Conservation (phyloP, 2,113 vertebrate genomes). For the Galemys pyrenaicus region DNA sequence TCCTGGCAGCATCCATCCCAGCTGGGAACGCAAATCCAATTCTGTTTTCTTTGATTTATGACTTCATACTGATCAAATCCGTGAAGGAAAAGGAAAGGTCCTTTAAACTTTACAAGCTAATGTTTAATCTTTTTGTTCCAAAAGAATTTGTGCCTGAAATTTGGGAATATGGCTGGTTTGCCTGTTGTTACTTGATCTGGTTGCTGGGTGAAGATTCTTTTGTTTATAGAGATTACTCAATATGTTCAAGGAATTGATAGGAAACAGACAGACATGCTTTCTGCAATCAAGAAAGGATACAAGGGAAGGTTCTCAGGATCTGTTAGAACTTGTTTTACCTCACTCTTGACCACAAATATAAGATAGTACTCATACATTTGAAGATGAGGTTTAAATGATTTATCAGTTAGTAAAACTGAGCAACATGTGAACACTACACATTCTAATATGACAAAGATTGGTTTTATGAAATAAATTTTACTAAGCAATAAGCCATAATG, state of each 20-base stretch:
- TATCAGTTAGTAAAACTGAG: slow-evolving; percentile 85
- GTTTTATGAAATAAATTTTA: slow-evolving; percentile 92
- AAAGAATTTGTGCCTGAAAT: slow-evolving; percentile 77
- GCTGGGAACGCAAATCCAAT: slow-evolving; percentile 77
- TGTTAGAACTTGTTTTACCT: slow-evolving; percentile 67
- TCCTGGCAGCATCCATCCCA: slow-evolving; percentile 74
- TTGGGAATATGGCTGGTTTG: slow-evolving; percentile 69
- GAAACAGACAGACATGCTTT: slow-evolving; percentile 81
- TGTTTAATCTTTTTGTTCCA: slow-evolving; percentile 33
- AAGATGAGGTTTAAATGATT: slow-evolving; percentile 85
- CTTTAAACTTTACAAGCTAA: slow-evolving; percentile 75
- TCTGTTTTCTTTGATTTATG: slow-evolving; percentile 79
- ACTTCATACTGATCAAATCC: slow-evolving; percentile 76
- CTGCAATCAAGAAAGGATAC: slow-evolving; percentile 75
- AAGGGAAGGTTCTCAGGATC: slow-evolving; percentile 60
- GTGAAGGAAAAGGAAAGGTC: slow-evolving; percentile 71
- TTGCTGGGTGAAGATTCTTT: slow-evolving; percentile 71
- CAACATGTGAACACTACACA: slow-evolving; percentile 89
- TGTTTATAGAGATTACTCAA: slow-evolving; percentile 77
- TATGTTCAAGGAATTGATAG: slow-evolving; percentile 78
- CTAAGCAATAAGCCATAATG: slow-evolving; percentile 92
- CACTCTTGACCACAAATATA: slow-evolving; percentile 73
- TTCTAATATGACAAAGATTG: slow-evolving; percentile 90
- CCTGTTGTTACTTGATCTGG: slow-evolving; percentile 70
- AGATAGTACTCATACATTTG: slow-evolving; percentile 87